These are phyloP conservation scores for Steinernema khuongi DNA, from an alignment of 1,140 invertebrate species.

Conservation along the genomic window DNA sequence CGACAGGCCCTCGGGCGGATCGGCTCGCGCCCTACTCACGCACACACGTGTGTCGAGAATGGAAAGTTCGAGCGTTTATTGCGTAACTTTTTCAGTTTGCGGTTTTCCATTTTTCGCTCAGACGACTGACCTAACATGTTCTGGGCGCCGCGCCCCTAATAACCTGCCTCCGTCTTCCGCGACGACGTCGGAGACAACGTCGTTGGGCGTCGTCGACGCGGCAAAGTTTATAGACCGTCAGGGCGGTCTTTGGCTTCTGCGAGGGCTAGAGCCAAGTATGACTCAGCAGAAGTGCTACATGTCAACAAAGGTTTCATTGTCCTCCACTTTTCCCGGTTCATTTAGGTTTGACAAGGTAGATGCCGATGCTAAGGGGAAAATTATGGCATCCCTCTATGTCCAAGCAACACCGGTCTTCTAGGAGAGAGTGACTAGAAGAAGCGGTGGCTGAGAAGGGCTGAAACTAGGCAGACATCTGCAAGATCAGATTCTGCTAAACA, in stretches of 20 bases:
- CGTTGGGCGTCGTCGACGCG: not conserved
- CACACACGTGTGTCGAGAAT: conserved; percentile 5
- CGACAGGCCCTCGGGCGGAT: not conserved
- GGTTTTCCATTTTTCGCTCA: not conserved
- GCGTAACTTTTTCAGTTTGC: conserved; percentile 13
- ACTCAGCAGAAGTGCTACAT: not conserved
- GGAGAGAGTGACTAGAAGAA: no score
- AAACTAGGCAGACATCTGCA: no score
- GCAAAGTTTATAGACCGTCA: not conserved
- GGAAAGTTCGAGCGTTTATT: conserved; percentile 3
- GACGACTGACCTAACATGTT: conserved; percentile 11
- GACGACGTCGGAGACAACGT: not conserved
- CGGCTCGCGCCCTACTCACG: not conserved
- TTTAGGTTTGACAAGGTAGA: no score
- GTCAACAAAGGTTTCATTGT: not conserved
- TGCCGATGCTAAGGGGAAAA: no score
- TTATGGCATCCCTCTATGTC: not conserved
- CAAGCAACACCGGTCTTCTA: no score
- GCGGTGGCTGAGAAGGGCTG: no score
- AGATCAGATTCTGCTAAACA: no score
- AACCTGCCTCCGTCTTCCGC: not conserved
- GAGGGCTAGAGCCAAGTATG: not conserved
- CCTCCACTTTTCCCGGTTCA: no score
- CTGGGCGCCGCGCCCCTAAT: conserved; percentile 16
- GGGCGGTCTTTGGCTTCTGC: not conserved